Evolutionary conservation across 2,888 invertebrate species (phyloP), one percentile per base, ranked within the genome.

Genomic region (Calliopum simillimum): DNA sequence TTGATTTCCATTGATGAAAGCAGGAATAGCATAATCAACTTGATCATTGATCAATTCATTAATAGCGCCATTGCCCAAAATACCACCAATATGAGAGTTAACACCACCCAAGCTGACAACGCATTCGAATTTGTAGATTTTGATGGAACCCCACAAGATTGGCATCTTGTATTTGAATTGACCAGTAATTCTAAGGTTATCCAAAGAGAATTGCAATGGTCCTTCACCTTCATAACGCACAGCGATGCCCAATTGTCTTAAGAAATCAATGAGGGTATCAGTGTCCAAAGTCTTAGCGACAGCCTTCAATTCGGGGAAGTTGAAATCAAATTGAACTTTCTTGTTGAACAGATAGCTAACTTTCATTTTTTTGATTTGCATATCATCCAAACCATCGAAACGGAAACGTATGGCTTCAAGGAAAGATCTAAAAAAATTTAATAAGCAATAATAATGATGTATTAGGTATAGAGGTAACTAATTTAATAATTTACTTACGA

Each of bases 81-180:
- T 44, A 4, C 84, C 84, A 46, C 82, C 81, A 70, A 84, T 79
- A 61, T 81, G 77, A 0, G 84, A 83, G 44, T 70, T 71, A 5
- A 80, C 79, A 33, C 80, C 76, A 1, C 81, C 84, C 62, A 85
- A 67, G 1, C 68, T 65, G 1, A 85, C 76, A 5, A 72, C 69
- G 43, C 76, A 71, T 14, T 81, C 59, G 64, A 84, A 84, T 1
- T 84, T 83, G 66, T 79, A 84, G 66, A 84, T 83, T 75, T 80
- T 81, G 41, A 82, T 79, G 43, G 82, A 82, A 25, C 84, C 84
- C 25, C 78, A 80, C 8, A 84, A 62, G 53, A 80, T 69, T 51
- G 84, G 84, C 78, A 82, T 79, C 74, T 79, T 84, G 69, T 84
- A 85, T 65, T 83, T 83, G 75, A 85, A 83, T 47, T 78, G 73